Evolutionary conservation across 2,888 invertebrate species (phyloP).

Genomic region (Eupithecia tripunctaria): DNA sequence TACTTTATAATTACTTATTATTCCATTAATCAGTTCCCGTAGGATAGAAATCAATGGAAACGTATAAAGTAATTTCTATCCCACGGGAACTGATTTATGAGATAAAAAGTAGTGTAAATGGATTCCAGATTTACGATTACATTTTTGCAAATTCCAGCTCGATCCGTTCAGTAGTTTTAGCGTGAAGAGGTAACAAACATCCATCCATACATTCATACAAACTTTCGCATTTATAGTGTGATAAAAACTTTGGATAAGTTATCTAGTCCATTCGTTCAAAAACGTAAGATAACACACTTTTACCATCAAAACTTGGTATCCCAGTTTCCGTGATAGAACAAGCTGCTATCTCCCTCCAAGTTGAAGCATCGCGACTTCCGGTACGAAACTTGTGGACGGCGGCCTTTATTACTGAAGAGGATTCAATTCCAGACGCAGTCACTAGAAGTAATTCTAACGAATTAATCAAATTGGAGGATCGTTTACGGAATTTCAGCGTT

Average conservation of each 20-base stretch:
- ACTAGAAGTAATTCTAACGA: not conserved
- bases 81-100: no score
- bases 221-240: no score
- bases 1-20: no score
- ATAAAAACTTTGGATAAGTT: not conserved
- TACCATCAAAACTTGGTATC: conserved; percentile 26
- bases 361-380: conserved; percentile 8
- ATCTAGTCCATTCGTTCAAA: not conserved
- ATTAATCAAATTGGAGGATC: not conserved
- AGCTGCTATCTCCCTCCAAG: conserved; percentile 20
- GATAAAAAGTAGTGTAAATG: no score
- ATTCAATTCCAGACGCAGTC: not conserved
- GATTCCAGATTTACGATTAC: no score
- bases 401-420: not conserved
- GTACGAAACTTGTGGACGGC: conserved; percentile 4
- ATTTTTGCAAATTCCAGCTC: no score
- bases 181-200: no score
- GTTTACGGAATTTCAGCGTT: not conserved
- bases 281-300: not conserved
- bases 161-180: no score
- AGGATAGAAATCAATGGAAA: no score
- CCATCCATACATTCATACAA: no score
- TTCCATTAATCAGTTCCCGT: no score
- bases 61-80: no score
- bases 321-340: conserved; percentile 14